Percentiles rank a stretch among this genome's conserved stretches.
Conservation (phyloP, 2,113 vertebrate genomes). For the Ptyas mucosa region DNA sequence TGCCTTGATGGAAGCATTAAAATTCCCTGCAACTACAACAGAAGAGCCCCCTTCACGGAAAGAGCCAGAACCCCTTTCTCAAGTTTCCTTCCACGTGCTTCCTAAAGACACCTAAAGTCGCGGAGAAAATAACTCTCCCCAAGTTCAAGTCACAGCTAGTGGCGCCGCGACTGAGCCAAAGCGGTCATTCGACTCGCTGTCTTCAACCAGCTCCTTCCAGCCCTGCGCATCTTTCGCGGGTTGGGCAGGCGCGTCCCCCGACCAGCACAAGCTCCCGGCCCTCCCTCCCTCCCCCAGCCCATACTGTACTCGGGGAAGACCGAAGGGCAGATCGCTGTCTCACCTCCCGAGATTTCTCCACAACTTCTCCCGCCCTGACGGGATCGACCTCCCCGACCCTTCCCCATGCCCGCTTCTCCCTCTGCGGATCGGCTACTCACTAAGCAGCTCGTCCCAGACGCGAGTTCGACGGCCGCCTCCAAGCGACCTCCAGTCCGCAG, state of each 20-base stretch:
- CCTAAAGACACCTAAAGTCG: background rate
- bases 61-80: background rate
- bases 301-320: no score
- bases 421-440: background rate
- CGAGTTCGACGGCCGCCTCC: fast-evolving
- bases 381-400: background rate
- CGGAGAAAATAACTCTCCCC: background rate
- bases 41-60: background rate
- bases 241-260: background rate
- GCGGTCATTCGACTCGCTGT: background rate
- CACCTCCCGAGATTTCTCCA: background rate
- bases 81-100: background rate
- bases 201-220: background rate
- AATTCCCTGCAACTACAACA: background rate
- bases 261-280: background rate
- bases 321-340: no score
- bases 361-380: fast-evolving
- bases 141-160: background rate
- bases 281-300: no score
- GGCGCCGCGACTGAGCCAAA: background rate
- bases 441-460: background rate
- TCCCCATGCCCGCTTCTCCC: background rate
- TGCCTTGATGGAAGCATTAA: background rate
- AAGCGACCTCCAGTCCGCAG: background rate
- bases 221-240: background rate